Base-by-base conservation (phyloP, 2,888 invertebrate genomes). In the Laspeyria flexula region DNA sequence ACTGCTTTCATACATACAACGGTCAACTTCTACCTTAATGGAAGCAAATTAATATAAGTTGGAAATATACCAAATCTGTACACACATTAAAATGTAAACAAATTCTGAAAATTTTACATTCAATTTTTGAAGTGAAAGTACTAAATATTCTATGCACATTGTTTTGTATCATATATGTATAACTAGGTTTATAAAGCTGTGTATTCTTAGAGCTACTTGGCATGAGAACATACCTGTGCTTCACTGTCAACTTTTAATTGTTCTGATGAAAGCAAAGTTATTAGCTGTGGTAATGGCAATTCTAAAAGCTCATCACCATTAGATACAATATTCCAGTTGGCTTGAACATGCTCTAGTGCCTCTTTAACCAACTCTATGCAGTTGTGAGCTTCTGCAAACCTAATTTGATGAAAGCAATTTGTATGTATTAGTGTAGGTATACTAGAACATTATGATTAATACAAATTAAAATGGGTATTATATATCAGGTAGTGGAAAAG, bases 361-460 rank as follows among this genome's bases (percentile, higher is more conserved):
- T 95, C 95, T 72, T 95, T 95, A 70, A 95, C 94, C 73, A 98
- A 92, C 72, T 96, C 95, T 72, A 94, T 92, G 83, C 96, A 96
- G 83, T 96, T 96, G 88, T 98, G 97, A 45, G 96, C 95, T 85
- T 97, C 97, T 53, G 98, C 97, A 94, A 98, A 98, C 83, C 97
- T 96, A 55, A 53, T 49, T 43, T 50, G 39, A 63, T 57, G 38
- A 52, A 60, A 60, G 50, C 55, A 59, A 53, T 49, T 59, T 12
- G 48, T 31, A 44, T 55, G 27, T 29, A 62, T 64, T 60, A 64
- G 52, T 56, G 48, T 46, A 31, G 31, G 31, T 31, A 37, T 30
- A 38, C 41, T 48, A 35, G 30, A 43, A 43, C 11, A 47, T 38
- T 23, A 42, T 49, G 38, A 48, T 38, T 41, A 37, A 38, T 16